Base-by-base conservation (phyloP, 2,113 vertebrate genomes). In the Carlito syrichta region DNA sequence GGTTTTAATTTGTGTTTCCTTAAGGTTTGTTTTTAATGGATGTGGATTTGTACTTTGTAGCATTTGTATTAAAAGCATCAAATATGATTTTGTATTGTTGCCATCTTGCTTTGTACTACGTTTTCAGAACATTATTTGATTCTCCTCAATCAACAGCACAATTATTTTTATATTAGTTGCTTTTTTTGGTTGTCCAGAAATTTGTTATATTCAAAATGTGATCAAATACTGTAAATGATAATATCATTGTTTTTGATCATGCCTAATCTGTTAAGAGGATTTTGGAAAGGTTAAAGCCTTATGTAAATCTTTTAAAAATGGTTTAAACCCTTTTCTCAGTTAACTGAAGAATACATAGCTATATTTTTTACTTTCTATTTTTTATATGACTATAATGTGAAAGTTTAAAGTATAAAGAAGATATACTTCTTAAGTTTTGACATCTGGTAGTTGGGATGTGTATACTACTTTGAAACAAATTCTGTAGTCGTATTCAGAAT, bases 21-120 rank as follows among this genome's bases (percentile, higher is more conserved):
- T 54, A 89, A 78, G 20, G 25, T 73, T 89, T 94, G 25, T 85
- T 96, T 96, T 93, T 88, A 95, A 32, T 83, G 71, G 8, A 66
- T 82, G 6, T 89, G 13, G 25, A 58, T 88, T 71, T 92, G 16
- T 88, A 52, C 54, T 88, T 71, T 82, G 27, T 40, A 52, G 8
- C 54, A 35, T 81, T 77, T 90, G 30, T 89, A 50, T 93, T 91
- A 54, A 85, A 94, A 95, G 68, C n/a, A 82, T 32, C 43, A 95
- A 50, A 35, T 19, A 54, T 38, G 62, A 89, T 20, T 3, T 25
- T 17, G 66, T 16, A 60, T 88, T 83, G 1, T 93, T 92, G 58
- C 11, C n/a, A 48, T 91, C 85, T 86, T 74, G n/a, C 5, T 88
- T 82, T 94, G 38, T 87, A 89, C 78, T 81, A 20, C 93, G 38